Base-by-base conservation (phyloP, 2,888 invertebrate species). In the Ophraella communa region DNA sequence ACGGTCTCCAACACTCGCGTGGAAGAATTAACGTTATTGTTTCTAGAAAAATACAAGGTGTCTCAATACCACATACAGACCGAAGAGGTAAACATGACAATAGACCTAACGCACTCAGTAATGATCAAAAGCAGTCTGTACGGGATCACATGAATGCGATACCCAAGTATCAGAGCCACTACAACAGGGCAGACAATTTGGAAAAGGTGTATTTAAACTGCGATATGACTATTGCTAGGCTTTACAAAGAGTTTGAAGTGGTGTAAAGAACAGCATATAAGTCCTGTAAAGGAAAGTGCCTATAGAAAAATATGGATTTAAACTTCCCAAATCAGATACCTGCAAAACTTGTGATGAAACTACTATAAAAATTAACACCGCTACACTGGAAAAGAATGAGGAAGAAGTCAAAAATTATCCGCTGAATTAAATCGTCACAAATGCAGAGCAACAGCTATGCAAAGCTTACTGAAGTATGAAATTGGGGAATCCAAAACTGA, bases 281-380 rank as follows among this genome's bases (percentile, higher is more conserved):
- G 17, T 42, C 66, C 69, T 44, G 68, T 69, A 3, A 56, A 39
- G 17, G 54, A 69, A 56, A 61, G 66, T 49, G 20, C n/a, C 4
- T 67, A 71, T 52, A 35, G 66, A 35, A 30, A 64, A 27, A 64
- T 69, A 42, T 4, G 70, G 71, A 1, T 73, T 71, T 49, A 71
- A 71, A 52, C 21, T 72, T 7, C 71, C 72, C 11, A 69, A 70
- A 55, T 68, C 60, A 17, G 71, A 71, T 30, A 71, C 69, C 4
- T 73, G 71, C 30, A 42, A 68, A 27, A 64, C 62, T 20, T 69
- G 66, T 49, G 70, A 65, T 53, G 20, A 10, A 10, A 8, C 53
- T 8, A 24, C 33, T 23, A 35, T 55, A 11, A 10, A 33, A 27
- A 47, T 59, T 24, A 49, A 64, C 7, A 8, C 24, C 5, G 4